These are phyloP conservation scores for Aplysia californica DNA, from an alignment of 1,140 invertebrate genomes.

Conservation along the genomic window DNA sequence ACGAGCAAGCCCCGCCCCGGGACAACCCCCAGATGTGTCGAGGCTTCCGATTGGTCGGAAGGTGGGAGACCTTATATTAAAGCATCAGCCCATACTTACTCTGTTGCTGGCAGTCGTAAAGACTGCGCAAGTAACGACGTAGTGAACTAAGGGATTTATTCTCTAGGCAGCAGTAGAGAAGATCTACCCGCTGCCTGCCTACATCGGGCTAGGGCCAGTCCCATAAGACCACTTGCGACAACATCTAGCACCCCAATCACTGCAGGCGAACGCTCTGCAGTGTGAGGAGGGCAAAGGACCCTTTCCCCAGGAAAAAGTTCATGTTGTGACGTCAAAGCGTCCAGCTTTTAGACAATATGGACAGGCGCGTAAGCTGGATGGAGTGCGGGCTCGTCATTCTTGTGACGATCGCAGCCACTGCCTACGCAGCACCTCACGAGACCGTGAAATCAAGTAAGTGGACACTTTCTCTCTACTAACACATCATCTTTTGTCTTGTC, in stretches of 20 bases:
- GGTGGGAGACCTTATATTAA: neutral
- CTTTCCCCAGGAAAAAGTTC: neutral
- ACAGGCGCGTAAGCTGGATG: conserved; percentile 7
- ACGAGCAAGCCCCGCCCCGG: neutral
- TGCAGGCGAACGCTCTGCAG: neutral
- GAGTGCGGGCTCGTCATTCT: conserved; percentile 7
- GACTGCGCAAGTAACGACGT: conserved; percentile 1
- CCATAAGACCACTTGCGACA: no score
- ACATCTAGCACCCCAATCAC: neutral
- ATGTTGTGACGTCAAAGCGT: neutral
- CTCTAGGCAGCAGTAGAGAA: neutral
- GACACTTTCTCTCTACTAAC: neutral
- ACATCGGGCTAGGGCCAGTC: neutral
- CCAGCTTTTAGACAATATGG: neutral
- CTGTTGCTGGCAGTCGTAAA: conserved; percentile 3
- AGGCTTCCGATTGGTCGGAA: neutral
- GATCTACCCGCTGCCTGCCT: neutral
- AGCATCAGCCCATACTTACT: neutral
- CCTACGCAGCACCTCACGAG: conserved; percentile 5
- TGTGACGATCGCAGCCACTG: conserved; percentile 17
- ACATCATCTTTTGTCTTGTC: no score
- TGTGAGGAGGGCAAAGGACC: no score
- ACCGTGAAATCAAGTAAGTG: neutral
- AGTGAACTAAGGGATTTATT: neutral
- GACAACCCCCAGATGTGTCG: neutral